A percentile compares a stretch with the other conserved stretches of the same genome.
These are phyloP conservation scores for Chymomyza costata DNA, from an alignment of 1,140 invertebrate genomes.

Conservation along the genomic window DNA sequence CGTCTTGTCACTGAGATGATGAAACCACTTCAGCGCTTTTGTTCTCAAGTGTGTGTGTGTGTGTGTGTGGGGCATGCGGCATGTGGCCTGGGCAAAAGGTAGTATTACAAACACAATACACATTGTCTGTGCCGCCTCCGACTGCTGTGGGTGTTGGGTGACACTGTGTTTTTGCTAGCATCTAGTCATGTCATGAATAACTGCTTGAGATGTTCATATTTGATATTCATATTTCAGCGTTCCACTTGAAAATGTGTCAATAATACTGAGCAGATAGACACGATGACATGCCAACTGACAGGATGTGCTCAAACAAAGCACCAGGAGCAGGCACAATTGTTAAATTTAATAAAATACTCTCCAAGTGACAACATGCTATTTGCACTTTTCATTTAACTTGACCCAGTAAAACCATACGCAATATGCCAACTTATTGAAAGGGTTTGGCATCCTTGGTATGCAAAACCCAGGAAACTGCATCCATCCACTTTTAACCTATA, in stretches of 20 bases:
- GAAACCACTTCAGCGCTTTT: slow-evolving; percentile 38
- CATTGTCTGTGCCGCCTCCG: slow-evolving; percentile 4
- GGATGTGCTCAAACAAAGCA: too few relatives aligned
- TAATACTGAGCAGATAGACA: too few relatives aligned
- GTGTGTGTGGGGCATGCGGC: too few relatives aligned
- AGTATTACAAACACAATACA: slow-evolving; percentile 6
- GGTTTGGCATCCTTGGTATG: slow-evolving; percentile 4
- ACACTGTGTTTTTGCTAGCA: too few relatives aligned
- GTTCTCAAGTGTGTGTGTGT: slow-evolving; percentile 55
- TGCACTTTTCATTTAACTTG: slow-evolving; percentile 32
- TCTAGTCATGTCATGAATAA: slow-evolving; percentile 20
- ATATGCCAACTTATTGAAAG: slow-evolving; percentile 8
- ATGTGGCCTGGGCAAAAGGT: too few relatives aligned
- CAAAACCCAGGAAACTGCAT: too few relatives aligned
- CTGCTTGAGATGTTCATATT: slow-evolving; percentile 24
- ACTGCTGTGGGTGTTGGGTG: slow-evolving; percentile 19
- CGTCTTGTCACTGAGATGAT: slow-evolving; percentile 6
- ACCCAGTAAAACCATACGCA: neutral
- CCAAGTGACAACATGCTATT: slow-evolving; percentile 40
- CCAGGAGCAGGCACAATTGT: neutral
- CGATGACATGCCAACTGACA: too few relatives aligned
- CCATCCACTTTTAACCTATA: too few relatives aligned
- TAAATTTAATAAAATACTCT: neutral
- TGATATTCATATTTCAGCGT: slow-evolving; percentile 37
- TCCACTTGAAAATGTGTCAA: slow-evolving; percentile 48